Conservation (phyloP, 2,113 vertebrate genomes). For the Rafetus swinhoei region DNA sequence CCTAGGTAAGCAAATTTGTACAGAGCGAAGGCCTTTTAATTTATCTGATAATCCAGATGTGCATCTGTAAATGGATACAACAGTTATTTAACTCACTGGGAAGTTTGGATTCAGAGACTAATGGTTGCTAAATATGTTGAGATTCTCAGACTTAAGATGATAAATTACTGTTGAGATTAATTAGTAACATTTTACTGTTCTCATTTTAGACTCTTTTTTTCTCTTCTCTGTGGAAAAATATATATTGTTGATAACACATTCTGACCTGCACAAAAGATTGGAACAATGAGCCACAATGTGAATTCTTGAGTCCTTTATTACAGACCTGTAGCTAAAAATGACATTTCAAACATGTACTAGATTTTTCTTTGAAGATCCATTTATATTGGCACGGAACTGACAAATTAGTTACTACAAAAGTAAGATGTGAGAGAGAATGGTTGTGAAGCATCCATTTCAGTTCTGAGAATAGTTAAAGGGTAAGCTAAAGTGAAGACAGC, state of each 20-base stretch:
- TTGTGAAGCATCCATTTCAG: neutral
- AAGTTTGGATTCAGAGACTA: neutral
- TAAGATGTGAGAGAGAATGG: neutral
- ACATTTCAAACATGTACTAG: neutral
- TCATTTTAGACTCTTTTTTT: neutral
- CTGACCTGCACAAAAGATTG: neutral
- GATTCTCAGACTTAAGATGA: neutral
- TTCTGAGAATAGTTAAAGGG: neutral
- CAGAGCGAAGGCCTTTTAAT: neutral
- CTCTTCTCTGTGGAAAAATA: neutral
- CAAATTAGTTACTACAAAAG: neutral
- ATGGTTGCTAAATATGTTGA: neutral
- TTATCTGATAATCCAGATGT: neutral
- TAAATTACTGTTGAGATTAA: neutral
- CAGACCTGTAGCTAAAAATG: neutral
- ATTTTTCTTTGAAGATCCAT: neutral
- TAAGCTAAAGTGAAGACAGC: neutral
- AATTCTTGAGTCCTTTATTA: neutral
- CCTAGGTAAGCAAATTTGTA: neutral
- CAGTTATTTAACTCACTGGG: fast-evolving
- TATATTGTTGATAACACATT: neutral
- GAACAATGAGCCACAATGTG: neutral
- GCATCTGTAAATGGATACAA: neutral
- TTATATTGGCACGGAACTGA: neutral
- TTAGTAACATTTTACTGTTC: neutral